Percentiles rank a stretch among this genome's conserved stretches.
Evolutionary conservation across 2,888 invertebrate genomes (phyloP).

Genomic region (Punctoribates punctum): DNA sequence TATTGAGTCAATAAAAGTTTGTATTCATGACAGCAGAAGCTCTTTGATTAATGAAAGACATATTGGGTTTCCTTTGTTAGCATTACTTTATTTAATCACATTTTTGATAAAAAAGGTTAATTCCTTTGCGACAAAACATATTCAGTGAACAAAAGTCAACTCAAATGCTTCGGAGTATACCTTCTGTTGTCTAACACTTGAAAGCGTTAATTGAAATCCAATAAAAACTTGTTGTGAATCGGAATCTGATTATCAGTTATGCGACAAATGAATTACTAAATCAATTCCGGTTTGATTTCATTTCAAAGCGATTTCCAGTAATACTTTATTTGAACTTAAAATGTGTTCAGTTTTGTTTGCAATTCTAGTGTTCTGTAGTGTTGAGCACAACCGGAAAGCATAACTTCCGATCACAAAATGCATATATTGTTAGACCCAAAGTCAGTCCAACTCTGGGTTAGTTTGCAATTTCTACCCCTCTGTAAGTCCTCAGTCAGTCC

Average conservation of each 20-base stretch:
- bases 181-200: neutral
- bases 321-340: neutral
- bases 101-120: neutral
- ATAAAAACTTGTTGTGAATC: constrained; percentile 7
- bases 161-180: neutral
- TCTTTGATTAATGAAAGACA: constrained; percentile 22
- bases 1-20: constrained; percentile 22
- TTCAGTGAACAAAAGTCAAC: neutral
- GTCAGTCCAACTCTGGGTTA: neutral
- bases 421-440: constrained; percentile 21
- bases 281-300: constrained; percentile 15
- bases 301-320: neutral
- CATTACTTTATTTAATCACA: neutral
- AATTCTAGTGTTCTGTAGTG: constrained; percentile 27
- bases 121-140: neutral
- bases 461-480: constrained; percentile 1
- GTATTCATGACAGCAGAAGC: constrained; percentile 19
- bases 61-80: neutral
- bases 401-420: constrained; percentile 35
- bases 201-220: constrained; percentile 5
- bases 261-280: constrained; percentile 27
- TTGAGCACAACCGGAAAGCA: constrained; percentile 23
- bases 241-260: neutral
- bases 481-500: neutral
- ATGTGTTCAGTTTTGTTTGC: constrained; percentile 26